phyloP scores from a whole-genome alignment of 2,888 invertebrate species.

The Drosophila limbata region DNA sequence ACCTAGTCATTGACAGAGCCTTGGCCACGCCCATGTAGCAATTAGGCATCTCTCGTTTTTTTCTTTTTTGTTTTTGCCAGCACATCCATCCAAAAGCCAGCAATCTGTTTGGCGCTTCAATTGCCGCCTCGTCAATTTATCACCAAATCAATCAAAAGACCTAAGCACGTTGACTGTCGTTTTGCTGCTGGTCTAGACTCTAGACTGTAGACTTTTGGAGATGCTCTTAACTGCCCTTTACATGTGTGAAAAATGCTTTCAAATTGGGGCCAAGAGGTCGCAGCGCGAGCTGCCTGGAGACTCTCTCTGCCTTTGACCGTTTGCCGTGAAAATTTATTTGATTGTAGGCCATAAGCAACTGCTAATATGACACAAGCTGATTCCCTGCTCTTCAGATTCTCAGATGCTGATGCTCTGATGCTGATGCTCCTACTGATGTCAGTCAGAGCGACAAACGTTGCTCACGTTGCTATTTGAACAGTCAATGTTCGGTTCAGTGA shows the following conservation, averaged over 20 bases:
- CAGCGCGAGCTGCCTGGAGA: background rate
- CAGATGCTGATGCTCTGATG: slow-evolving; percentile 10
- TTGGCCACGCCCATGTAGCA: slow-evolving; percentile 46
- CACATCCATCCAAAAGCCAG: slow-evolving; percentile 56
- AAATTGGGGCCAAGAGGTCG: slow-evolving; percentile 60
- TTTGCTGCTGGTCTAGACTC: slow-evolving; percentile 10
- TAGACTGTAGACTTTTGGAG: background rate
- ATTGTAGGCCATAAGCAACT: slow-evolving; percentile 77
- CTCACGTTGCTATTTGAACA: slow-evolving; percentile 46
- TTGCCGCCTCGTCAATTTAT: slow-evolving; percentile 77
- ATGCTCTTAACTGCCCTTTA: slow-evolving; percentile 38
- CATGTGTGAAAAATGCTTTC: slow-evolving; percentile 66
- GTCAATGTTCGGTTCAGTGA: slow-evolving; percentile 50
- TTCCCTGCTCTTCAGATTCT: slow-evolving; percentile 24
- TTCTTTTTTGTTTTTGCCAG: slow-evolving; percentile 23
- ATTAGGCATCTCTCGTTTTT: slow-evolving; percentile 50
- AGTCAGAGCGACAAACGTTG: slow-evolving; percentile 36
- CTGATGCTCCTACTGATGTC: slow-evolving; percentile 23
- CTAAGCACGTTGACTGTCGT: slow-evolving; percentile 41
- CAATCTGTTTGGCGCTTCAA: slow-evolving; percentile 71
- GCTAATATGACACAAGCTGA: slow-evolving; percentile 75
- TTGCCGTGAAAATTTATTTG: slow-evolving; percentile 79
- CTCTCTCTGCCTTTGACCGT: slow-evolving; percentile 66
- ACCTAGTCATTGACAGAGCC: slow-evolving; percentile 34
- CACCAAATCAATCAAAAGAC: slow-evolving; percentile 78